phyloP scores from a whole-genome alignment of 1,140 invertebrate genomes.

The Brachionus calyciflorus region DNA sequence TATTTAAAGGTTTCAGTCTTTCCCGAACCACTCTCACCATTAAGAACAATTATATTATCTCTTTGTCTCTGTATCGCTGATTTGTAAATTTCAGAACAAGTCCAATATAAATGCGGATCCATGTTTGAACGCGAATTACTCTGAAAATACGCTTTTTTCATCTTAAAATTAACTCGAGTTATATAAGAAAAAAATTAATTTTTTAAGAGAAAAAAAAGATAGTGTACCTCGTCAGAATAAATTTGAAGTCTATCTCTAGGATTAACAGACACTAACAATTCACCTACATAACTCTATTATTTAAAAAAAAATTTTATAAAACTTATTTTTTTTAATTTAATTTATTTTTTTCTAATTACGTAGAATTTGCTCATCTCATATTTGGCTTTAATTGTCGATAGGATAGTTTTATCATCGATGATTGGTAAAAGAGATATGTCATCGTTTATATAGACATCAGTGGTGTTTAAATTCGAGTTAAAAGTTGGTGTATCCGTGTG shows the following conservation, averaged over 20 bases:
- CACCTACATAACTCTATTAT: conserved; percentile 74
- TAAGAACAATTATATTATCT: conserved; percentile 88
- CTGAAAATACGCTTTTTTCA: conserved; percentile 76
- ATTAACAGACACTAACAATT: conserved; percentile 76
- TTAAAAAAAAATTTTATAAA: neutral
- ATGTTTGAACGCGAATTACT: conserved; percentile 66
- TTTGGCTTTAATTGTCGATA: conserved; percentile 13
- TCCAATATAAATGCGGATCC: conserved; percentile 95
- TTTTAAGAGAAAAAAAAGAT: too few species aligned
- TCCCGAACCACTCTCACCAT: conserved; percentile 90
- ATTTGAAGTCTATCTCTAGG: conserved; percentile 85
- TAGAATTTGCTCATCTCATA: conserved; percentile 45
- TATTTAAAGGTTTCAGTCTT: conserved; percentile 56
- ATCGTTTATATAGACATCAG: conserved; percentile 28
- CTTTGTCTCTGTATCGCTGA: conserved; percentile 88
- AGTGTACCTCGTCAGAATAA: conserved; percentile 64
- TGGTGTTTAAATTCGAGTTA: conserved; percentile 25
- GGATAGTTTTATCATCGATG: conserved; percentile 31
- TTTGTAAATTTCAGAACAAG: conserved; percentile 93
- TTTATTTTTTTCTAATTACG: conserved; percentile 4
- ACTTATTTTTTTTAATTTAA: neutral
- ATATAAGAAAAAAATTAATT: too few species aligned
- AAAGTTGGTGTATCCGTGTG: neutral
- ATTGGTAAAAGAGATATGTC: conserved; percentile 17
- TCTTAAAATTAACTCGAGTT: too few species aligned